Evolutionary conservation across 2,113 vertebrate species (phyloP).

Genomic region (Balaeniceps rex): DNA sequence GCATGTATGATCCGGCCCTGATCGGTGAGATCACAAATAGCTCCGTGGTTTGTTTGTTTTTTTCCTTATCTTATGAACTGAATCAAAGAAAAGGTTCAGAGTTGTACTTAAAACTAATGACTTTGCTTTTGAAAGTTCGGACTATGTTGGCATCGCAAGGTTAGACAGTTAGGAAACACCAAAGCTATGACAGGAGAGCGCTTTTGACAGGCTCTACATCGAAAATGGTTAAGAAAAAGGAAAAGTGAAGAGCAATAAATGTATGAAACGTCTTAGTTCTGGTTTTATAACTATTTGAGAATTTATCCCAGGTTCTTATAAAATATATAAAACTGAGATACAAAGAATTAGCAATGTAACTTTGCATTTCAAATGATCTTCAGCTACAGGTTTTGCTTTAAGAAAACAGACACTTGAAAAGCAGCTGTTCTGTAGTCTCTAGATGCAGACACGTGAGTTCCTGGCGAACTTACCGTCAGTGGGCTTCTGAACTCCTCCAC

Average conservation of each 20-base stretch:
- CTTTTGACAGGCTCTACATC: constrained; percentile 62
- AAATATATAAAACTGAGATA: constrained; percentile 85
- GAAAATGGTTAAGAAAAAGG: constrained; percentile 60
- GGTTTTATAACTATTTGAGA: constrained; percentile 71
- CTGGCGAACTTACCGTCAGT: constrained; percentile 67
- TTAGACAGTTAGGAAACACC: constrained; percentile 72
- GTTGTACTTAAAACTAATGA: background rate
- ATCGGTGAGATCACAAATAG: constrained; percentile 52
- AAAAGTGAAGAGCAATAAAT: constrained; percentile 56
- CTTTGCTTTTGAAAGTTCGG: constrained; percentile 49
- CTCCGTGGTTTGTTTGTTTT: background rate
- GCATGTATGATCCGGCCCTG: constrained; percentile 49
- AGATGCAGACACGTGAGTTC: constrained; percentile 69
- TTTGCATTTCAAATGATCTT: constrained; percentile 79
- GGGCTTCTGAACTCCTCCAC: constrained; percentile 64
- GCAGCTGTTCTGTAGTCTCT: constrained; percentile 72
- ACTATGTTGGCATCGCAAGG: constrained; percentile 69
- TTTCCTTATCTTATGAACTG: background rate
- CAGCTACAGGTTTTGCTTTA: constrained; percentile 77
- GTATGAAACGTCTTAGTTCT: constrained; percentile 64
- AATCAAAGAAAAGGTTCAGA: constrained; percentile 27
- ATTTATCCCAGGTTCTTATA: constrained; percentile 80
- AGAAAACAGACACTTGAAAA: constrained; percentile 75
- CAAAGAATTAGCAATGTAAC: constrained; percentile 76
- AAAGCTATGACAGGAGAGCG: constrained; percentile 65